These are phyloP conservation scores for Epinotia ramella DNA, from an alignment of 2,888 invertebrate species.

Conservation along the genomic window DNA sequence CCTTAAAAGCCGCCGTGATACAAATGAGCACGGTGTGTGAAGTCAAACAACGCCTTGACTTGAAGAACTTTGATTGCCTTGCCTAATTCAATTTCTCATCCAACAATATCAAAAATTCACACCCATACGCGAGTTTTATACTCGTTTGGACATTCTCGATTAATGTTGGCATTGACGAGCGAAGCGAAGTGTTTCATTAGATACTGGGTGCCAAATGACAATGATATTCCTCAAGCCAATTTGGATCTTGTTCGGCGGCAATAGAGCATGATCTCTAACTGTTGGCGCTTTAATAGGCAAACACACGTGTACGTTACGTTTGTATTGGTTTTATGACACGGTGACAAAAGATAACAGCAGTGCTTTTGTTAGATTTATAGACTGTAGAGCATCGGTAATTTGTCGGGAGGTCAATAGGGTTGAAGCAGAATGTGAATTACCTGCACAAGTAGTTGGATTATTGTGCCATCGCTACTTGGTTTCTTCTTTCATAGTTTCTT, in stretches of 20 bases:
- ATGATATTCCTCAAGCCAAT: slow-evolving; percentile 16
- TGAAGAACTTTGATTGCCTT: slow-evolving; percentile 43
- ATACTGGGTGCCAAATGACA: slow-evolving; percentile 43
- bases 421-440: not conserved
- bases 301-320: slow-evolving; percentile 41
- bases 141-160: slow-evolving; percentile 32
- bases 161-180: slow-evolving; percentile 45
- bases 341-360: slow-evolving; percentile 43
- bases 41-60: slow-evolving; percentile 35
- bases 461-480: not conserved
- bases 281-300: slow-evolving; percentile 28
- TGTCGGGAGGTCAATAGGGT: slow-evolving; percentile 30
- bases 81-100: slow-evolving; percentile 39
- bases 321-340: slow-evolving; percentile 45
- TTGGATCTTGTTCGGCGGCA: slow-evolving; percentile 2
- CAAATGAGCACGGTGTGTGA: slow-evolving; percentile 30
- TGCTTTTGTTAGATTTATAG: slow-evolving; percentile 41
- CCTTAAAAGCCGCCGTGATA: slow-evolving; percentile 15
- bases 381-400: slow-evolving; percentile 28
- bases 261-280: slow-evolving; percentile 4
- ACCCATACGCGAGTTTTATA: slow-evolving; percentile 31
- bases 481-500: slow-evolving; percentile 11
- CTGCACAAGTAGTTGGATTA: slow-evolving; percentile 1
- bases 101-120: slow-evolving; percentile 41
- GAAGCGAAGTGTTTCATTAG: slow-evolving; percentile 40